Evolutionary conservation across 2,113 vertebrate genomes (phyloP).

Genomic region (Megaceryle torquata): DNA sequence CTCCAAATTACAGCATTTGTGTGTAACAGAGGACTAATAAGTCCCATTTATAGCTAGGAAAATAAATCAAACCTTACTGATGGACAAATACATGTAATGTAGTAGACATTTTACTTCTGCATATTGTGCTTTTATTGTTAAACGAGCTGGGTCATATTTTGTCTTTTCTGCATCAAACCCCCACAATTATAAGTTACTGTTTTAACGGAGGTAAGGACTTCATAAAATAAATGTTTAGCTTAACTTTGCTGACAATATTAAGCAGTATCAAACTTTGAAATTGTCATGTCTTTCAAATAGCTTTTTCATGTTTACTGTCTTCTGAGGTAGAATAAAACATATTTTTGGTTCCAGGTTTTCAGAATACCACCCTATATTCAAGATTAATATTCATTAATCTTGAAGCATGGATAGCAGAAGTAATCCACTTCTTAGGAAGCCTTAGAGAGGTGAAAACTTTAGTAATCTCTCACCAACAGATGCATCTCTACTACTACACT

Average conservation of each 20-base stretch:
- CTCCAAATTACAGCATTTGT: constrained; percentile 23
- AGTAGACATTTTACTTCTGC: not conserved
- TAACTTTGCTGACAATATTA: not conserved
- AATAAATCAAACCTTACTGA: constrained; percentile 8
- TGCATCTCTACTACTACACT: not conserved
- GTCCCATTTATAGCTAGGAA: not conserved
- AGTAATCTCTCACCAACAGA: not conserved
- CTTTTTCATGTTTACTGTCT: not conserved
- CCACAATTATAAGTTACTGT: not conserved
- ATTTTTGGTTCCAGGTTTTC: not conserved
- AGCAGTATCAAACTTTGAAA: not conserved
- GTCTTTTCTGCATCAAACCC: not conserved
- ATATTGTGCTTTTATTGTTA: not conserved
- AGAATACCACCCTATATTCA: not conserved
- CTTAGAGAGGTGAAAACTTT: not conserved
- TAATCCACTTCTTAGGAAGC: not conserved
- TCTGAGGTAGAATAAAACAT: not conserved
- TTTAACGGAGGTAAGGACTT: not conserved
- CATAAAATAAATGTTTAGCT: not conserved
- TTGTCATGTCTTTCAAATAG: not conserved
- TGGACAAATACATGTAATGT: not conserved
- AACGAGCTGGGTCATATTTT: not conserved
- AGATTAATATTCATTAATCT: not conserved
- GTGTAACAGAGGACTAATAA: not conserved
- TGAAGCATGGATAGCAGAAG: not conserved